Evolutionary conservation across 2,888 invertebrate species (phyloP), one percentile per base, ranked within the genome.

Genomic region (Sturmia bella): DNA sequence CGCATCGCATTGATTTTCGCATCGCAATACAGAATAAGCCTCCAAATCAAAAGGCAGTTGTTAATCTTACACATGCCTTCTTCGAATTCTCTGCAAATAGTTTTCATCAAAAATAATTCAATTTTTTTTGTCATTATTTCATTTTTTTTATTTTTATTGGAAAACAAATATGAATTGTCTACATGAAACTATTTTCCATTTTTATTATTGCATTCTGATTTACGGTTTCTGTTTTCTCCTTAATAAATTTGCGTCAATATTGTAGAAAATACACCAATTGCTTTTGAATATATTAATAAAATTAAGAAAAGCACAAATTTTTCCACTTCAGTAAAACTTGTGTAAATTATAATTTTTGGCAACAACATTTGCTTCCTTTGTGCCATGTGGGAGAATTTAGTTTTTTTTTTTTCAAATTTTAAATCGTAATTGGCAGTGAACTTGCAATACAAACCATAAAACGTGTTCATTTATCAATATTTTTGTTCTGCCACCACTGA

Each of bases 161-260:
- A 39, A 50, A 64, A 37, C 32, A 24, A 4, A 5, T 17, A 1
- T 13, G 15, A 41, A 66, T 54, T 54, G 52, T 54, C 12, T 32
- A 17, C 6, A 56, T 45, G n/a, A 43, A 15, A n/a, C 13, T n/a
- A 69, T 56, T 56, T 59, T 24, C 24, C 24, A 21, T 32, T n/a
- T n/a, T 56, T 11, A 13, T 41, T 17, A 2, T 21, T 21, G n/a
- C 7, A 11, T 41, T 61, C 41, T 72, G 27, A 72, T 72, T 61
- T 52, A 37, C 45, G 24, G 9, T 1, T 61, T 24, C 45, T 59
- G 0, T 41, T 27, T 72, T 72, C 3, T 41, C 52, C 37, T 15
- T 63, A 73, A 63, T 45, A 63, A 43, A 54, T 73, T 73, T 73
- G 17, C 63, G 54, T 73, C 45, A 73, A 56, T 63, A n/a, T 21